These are phyloP conservation scores for Seriola rivoliana DNA, from an alignment of 2,113 vertebrate genomes.

Conservation along the genomic window DNA sequence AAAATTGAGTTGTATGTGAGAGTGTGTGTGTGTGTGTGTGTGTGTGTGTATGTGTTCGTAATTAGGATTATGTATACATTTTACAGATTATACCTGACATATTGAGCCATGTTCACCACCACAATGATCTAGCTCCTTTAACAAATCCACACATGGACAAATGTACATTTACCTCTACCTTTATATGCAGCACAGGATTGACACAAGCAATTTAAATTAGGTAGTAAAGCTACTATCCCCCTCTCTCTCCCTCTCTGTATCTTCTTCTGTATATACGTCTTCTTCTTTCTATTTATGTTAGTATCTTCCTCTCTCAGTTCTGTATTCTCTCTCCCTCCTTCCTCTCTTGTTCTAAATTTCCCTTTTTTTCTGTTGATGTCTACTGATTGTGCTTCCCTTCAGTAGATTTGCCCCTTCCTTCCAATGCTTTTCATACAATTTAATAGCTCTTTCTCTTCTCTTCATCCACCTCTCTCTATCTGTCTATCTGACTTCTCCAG, in stretches of 20 bases:
- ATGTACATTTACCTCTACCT: slow-evolving; percentile 62
- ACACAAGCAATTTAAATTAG: slow-evolving; percentile 69
- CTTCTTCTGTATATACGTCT: slow-evolving; percentile 61
- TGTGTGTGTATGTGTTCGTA: not conserved
- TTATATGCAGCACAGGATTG: slow-evolving; percentile 53
- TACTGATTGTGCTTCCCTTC: slow-evolving; percentile 62
- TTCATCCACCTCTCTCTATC: slow-evolving; percentile 69
- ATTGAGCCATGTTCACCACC: slow-evolving; percentile 15
- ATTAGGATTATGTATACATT: slow-evolving; percentile 20
- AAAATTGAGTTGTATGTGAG: slow-evolving; percentile 33
- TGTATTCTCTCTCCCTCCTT: slow-evolving; percentile 31
- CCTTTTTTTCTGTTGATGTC: slow-evolving; percentile 60
- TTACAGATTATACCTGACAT: slow-evolving; percentile 33
- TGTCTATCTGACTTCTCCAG: slow-evolving; percentile 79
- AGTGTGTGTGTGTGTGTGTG: slow-evolving; percentile 8
- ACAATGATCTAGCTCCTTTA: slow-evolving; percentile 53
- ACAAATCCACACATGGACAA: slow-evolving; percentile 46
- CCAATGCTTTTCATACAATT: slow-evolving; percentile 68
- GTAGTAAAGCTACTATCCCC: slow-evolving; percentile 25
- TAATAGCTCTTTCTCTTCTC: slow-evolving; percentile 72
- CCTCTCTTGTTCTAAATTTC: slow-evolving; percentile 61
- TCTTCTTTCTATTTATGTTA: slow-evolving; percentile 71
- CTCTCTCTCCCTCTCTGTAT: slow-evolving; percentile 38
- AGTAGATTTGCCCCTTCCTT: slow-evolving; percentile 55
- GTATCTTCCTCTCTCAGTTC: slow-evolving; percentile 74